These are phyloP conservation scores for Leptatherina wallacei DNA, from an alignment of 2,797 vertebrate genomes.

Conservation along the genomic window DNA sequence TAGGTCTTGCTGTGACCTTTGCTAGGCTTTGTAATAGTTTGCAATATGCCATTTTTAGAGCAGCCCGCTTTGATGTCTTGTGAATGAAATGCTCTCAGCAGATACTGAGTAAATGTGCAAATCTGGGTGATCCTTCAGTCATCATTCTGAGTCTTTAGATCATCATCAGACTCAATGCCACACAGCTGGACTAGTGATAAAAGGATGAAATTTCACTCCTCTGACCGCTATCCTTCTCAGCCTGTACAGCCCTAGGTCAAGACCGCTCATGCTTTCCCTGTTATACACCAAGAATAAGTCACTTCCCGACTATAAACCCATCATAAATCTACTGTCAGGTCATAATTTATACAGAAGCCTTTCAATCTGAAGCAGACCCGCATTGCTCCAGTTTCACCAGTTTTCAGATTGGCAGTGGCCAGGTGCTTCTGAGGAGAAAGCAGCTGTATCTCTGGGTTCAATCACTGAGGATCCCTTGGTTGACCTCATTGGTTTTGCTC, in stretches of 20 bases:
- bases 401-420: constrained; percentile 62
- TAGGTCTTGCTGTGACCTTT: constrained; percentile 4
- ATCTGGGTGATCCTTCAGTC: constrained; percentile 30
- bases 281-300: constrained; percentile 65
- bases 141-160: constrained; percentile 33
- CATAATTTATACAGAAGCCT: constrained; percentile 59
- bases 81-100: constrained; percentile 10
- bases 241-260: constrained; percentile 51
- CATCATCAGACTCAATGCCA: constrained; percentile 29
- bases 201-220: constrained; percentile 38
- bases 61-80: constrained; percentile 20
- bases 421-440: constrained; percentile 56
- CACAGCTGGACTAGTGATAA: constrained; percentile 53
- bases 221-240: constrained; percentile 23
- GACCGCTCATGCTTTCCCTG: constrained; percentile 52
- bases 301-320: constrained; percentile 65
- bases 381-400: constrained; percentile 62
- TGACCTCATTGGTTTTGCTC: constrained; percentile 39
- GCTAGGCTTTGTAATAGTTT: constrained; percentile 16
- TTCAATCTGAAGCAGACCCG: constrained; percentile 54
- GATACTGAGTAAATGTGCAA: constrained; percentile 31
- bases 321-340: constrained; percentile 57
- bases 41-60: constrained; percentile 13
- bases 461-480: constrained; percentile 54
- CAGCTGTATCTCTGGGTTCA: constrained; percentile 56